Evolutionary conservation across 2,113 vertebrate species (phyloP).

Genomic region (Corythaixoides concolor): DNA sequence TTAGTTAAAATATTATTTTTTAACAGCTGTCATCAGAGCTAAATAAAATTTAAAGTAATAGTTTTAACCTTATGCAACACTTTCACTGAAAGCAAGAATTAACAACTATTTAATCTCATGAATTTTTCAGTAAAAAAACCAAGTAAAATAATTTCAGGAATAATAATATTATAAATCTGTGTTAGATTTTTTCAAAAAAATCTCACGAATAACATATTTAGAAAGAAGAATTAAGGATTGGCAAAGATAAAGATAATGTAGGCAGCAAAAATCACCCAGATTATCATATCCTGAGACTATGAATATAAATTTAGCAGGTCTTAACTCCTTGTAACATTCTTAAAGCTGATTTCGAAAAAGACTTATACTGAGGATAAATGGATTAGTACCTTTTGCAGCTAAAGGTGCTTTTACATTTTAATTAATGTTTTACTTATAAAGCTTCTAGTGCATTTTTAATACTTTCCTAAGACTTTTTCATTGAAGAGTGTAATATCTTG

Average conservation of each 20-base stretch:
- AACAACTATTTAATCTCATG: neutral
- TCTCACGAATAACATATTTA: neutral
- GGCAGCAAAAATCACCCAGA: neutral
- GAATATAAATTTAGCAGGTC: neutral
- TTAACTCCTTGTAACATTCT: neutral
- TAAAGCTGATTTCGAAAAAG: neutral
- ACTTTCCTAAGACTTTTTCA: conserved; percentile 27
- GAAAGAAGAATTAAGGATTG: neutral
- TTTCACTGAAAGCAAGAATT: neutral
- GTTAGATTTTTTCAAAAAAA: neutral
- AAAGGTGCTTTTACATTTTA: conserved; percentile 28
- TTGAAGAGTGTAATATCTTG: conserved; percentile 15
- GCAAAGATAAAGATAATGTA: neutral
- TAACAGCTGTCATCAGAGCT: neutral
- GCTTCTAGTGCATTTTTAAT: conserved; percentile 13
- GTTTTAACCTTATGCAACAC: neutral
- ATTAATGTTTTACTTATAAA: neutral
- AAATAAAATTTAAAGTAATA: neutral
- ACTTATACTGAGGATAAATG: neutral
- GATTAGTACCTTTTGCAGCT: neutral
- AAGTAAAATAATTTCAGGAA: neutral
- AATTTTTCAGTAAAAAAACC: neutral
- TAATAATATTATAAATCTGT: neutral
- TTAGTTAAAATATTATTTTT: neutral
- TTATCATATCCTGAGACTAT: neutral